These are phyloP conservation scores for Clusia tigrina DNA, from an alignment of 2,888 invertebrate species.

Conservation along the genomic window DNA sequence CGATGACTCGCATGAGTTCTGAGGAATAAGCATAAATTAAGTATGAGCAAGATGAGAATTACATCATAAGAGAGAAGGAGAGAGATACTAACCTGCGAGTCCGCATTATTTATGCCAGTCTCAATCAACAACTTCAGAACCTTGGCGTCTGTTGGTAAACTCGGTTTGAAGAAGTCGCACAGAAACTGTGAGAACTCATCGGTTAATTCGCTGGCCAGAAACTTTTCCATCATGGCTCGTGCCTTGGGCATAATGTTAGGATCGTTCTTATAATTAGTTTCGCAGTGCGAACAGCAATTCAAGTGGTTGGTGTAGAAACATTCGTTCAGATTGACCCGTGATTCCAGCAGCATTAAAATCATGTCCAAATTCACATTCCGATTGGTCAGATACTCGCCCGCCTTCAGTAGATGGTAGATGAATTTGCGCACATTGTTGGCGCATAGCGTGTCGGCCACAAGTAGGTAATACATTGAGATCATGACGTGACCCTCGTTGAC, in stretches of 20 bases:
- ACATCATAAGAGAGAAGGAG: neutral
- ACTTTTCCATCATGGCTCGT: conserved; percentile 60
- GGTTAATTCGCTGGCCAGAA: conserved; percentile 63
- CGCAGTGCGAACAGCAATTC: conserved; percentile 63
- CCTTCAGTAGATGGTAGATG: conserved; percentile 73
- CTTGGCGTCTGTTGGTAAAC: conserved; percentile 74
- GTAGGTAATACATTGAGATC: conserved; percentile 82
- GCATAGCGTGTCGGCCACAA: conserved; percentile 73
- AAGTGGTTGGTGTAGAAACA: conserved; percentile 67
- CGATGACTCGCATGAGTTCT: conserved; percentile 63
- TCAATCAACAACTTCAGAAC: conserved; percentile 77
- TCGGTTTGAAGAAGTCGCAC: conserved; percentile 68
- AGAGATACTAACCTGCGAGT: conserved; percentile 49
- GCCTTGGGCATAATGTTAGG: conserved; percentile 62
- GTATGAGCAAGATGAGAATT: too few relatives aligned
- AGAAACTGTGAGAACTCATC: conserved; percentile 64
- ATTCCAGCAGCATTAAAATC: conserved; percentile 62
- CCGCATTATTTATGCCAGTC: conserved; percentile 72
- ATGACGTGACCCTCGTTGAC: conserved; percentile 88
- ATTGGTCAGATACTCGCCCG: conserved; percentile 70
- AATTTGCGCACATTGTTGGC: conserved; percentile 80
- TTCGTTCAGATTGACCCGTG: conserved; percentile 62
- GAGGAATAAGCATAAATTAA: conserved; percentile 22
- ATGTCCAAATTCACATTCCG: conserved; percentile 61
- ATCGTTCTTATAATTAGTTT: conserved; percentile 62